phyloP scores from a whole-genome alignment of 2,113 vertebrate species.

The Thermophis baileyi region DNA sequence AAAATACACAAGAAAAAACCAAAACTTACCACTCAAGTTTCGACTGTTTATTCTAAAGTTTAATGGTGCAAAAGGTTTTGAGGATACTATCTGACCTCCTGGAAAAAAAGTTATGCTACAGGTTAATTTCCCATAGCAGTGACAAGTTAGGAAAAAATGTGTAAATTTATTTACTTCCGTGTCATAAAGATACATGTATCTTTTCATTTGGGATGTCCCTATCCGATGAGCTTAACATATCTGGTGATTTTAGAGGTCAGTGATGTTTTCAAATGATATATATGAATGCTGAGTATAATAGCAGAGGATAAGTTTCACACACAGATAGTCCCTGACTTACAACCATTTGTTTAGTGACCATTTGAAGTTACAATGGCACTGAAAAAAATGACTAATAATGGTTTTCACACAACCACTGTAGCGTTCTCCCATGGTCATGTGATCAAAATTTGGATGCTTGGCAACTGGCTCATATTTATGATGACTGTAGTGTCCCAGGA shows the following conservation, averaged over 20 bases:
- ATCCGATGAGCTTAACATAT: background rate
- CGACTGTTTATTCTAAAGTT: slow-evolving; percentile 99
- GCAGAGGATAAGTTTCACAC: background rate
- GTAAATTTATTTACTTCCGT: background rate
- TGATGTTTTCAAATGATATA: background rate
- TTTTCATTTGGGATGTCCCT: background rate
- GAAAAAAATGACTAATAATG: background rate
- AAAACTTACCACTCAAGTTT: slow-evolving; percentile 93
- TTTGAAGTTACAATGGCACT: background rate
- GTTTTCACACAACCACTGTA: background rate
- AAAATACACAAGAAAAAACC: background rate
- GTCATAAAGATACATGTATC: background rate
- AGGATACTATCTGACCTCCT: slow-evolving; percentile 99
- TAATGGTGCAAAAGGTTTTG: slow-evolving; percentile 98
- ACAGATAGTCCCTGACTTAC: background rate
- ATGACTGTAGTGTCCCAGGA: background rate
- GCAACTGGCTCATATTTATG: background rate
- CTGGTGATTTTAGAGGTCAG: background rate
- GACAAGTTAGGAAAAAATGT: background rate
- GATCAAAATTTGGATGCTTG: background rate
- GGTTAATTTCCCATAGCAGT: background rate
- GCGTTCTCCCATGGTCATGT: background rate
- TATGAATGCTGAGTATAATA: background rate
- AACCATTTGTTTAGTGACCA: background rate
- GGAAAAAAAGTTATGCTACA: slow-evolving; percentile 16